phyloP scores from a whole-genome alignment of 2,113 vertebrate genomes.

The Cololabis saira region DNA sequence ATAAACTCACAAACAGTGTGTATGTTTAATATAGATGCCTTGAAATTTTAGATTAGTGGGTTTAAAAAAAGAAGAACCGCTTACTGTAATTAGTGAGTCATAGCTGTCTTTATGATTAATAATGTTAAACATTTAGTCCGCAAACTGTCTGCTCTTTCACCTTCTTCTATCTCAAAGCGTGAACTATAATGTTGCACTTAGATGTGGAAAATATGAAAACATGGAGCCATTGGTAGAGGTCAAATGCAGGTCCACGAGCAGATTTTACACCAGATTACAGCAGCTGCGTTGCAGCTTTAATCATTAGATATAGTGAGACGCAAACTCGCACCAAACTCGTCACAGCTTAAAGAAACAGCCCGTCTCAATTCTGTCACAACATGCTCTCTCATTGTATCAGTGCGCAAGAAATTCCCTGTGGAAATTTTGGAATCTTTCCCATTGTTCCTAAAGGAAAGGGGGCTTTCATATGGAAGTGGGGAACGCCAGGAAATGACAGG shows the following conservation, averaged over 20 bases:
- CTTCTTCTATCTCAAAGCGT: background rate
- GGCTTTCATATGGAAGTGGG: constrained; percentile 80
- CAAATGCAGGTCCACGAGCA: background rate
- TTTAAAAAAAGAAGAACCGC: background rate
- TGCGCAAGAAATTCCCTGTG: constrained; percentile 62
- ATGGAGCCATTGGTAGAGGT: constrained; percentile 1
- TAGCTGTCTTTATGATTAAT: too few species aligned
- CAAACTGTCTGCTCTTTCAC: too few species aligned
- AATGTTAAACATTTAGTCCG: too few species aligned
- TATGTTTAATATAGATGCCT: background rate
- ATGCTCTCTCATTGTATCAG: constrained; percentile 58
- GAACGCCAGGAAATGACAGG: constrained; percentile 87
- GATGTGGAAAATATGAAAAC: constrained; percentile 2
- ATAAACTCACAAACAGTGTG: constrained; percentile 20
- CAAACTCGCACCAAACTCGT: constrained; percentile 34
- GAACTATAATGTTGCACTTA: background rate
- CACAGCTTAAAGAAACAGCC: constrained; percentile 54
- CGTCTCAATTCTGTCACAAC: constrained; percentile 62
- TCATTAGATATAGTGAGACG: constrained; percentile 16
- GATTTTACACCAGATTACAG: constrained; percentile 11
- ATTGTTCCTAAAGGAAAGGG: constrained; percentile 74
- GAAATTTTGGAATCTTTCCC: constrained; percentile 76
- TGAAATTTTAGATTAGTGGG: background rate
- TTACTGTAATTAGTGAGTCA: too few species aligned
- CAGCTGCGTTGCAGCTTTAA: constrained; percentile 33